Conservation (phyloP, 2,797 vertebrate species). For the Notoglanidium macrostoma region DNA sequence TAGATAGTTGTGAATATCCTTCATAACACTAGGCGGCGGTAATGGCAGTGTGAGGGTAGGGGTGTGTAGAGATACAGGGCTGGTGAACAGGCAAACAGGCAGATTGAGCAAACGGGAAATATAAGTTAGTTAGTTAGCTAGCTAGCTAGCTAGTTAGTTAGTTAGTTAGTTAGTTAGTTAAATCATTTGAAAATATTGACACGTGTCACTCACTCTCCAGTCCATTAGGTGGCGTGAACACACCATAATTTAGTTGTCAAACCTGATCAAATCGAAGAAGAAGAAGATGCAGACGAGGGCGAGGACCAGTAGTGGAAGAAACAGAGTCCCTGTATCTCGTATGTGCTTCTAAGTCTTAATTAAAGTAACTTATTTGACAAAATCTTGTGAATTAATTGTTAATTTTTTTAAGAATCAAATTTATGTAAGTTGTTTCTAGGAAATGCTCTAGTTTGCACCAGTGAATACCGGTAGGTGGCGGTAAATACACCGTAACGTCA, state of each 20-base stretch:
- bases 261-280: background rate
- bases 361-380: background rate
- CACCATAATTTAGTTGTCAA: background rate
- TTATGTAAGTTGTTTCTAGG: background rate
- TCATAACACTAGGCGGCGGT: background rate
- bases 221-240: background rate
- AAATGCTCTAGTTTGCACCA: background rate
- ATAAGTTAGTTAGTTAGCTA: background rate
- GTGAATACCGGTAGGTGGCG: background rate
- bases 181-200: background rate
- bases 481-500: background rate
- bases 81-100: background rate
- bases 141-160: too few species aligned
- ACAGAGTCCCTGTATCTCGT: too few species aligned
- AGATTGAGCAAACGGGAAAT: background rate
- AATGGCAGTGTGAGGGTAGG: background rate
- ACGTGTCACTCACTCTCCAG: background rate
- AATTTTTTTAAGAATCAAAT: background rate
- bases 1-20: background rate
- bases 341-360: background rate
- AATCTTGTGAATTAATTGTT: background rate
- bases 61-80: background rate
- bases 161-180: too few species aligned
- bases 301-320: background rate
- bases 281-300: background rate